Evolutionary conservation across 2,888 invertebrate genomes (phyloP), one percentile per base, ranked within the genome.

Genomic region (Onthophagus sagittarius): DNA sequence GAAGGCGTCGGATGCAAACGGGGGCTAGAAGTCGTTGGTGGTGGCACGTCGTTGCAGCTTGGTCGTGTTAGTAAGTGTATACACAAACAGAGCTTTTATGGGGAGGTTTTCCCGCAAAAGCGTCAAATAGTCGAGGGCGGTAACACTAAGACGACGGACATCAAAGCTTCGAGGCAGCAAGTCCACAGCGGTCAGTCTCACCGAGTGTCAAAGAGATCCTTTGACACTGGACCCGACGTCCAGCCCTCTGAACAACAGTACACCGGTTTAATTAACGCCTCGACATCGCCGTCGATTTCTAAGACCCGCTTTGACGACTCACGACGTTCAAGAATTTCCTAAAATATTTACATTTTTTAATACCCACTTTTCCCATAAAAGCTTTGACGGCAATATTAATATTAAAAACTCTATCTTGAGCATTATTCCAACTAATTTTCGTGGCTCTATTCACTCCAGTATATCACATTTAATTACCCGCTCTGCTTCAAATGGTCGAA

Each of bases 121-220:
- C 84, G 84, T 84, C 81, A 82, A 83, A 83, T 83, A 83, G 84
- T 83, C 82, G 79, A 81, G 84, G n/a, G 31, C 67, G 67, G 67
- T 84, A 83, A 84, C 83, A 84, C 82, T 84, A 84, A 84, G 84
- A 84, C 83, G 83, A 81, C 82, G 83, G 83, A 84, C 84, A 83
- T 83, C 83, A 83, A 83, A 83, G 83, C 81, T 82, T 81, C 80
- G 81, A 79, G 80, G 79, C 80, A 82, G 82, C 82, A 82, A 82
- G 81, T 83, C 79, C 39, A 80, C 74, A 80, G 81, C 81, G 83
- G 84, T 83, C 83, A 84, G 82, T 83, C 80, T 65, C 73, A 82
- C 83, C 79, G 76, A 79, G 67, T 82, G 81, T 82, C 83, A 84
- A 83, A 84, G 83, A 81, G 81, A 76, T 78, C 83, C 85, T 85